A percentile compares a stretch with the other conserved stretches of the same genome.
These are phyloP conservation scores for Operophtera brumata DNA, from an alignment of 2,888 invertebrate species.

Conservation along the genomic window DNA sequence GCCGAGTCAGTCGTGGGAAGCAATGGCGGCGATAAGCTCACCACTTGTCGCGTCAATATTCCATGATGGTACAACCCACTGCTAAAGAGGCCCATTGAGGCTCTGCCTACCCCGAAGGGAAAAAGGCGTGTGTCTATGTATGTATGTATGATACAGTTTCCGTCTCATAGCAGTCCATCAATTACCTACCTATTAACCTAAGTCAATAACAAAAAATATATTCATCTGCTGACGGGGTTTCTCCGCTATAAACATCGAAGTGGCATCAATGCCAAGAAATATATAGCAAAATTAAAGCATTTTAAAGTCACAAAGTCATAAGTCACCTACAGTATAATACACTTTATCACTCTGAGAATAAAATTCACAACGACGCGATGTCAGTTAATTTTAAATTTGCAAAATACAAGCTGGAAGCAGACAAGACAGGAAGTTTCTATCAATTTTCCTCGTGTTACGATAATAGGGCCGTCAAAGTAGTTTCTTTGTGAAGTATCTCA, in stretches of 20 bases:
- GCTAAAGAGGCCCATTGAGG: too few species aligned
- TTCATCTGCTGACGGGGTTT: constrained; percentile 23
- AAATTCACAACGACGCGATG: background rate
- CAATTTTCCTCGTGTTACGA: constrained; percentile 32
- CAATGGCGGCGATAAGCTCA: too few species aligned
- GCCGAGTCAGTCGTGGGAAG: too few species aligned
- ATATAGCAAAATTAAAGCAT: constrained; percentile 22
- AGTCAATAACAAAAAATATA: too few species aligned
- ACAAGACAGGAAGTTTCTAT: constrained; percentile 33
- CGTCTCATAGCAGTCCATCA: too few species aligned
- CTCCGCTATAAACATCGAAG: constrained; percentile 19
- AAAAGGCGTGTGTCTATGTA: too few species aligned
- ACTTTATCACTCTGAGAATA: constrained; percentile 3
- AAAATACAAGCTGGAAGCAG: constrained; percentile 18
- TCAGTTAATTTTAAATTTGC: constrained; percentile 5
- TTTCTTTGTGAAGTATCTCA: constrained; percentile 10
- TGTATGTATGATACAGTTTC: too few species aligned
- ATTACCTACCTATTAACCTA: too few species aligned
- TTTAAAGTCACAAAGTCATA: constrained; percentile 6
- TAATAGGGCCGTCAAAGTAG: constrained; percentile 22
- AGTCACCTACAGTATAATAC: constrained; percentile 1
- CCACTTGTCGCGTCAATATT: too few species aligned
- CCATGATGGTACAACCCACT: too few species aligned
- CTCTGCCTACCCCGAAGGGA: too few species aligned
- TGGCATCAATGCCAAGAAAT: constrained; percentile 28